These are phyloP conservation scores for Scolopax bukidnonensis DNA, from an alignment of 2,797 vertebrate species.

Conservation along the genomic window DNA sequence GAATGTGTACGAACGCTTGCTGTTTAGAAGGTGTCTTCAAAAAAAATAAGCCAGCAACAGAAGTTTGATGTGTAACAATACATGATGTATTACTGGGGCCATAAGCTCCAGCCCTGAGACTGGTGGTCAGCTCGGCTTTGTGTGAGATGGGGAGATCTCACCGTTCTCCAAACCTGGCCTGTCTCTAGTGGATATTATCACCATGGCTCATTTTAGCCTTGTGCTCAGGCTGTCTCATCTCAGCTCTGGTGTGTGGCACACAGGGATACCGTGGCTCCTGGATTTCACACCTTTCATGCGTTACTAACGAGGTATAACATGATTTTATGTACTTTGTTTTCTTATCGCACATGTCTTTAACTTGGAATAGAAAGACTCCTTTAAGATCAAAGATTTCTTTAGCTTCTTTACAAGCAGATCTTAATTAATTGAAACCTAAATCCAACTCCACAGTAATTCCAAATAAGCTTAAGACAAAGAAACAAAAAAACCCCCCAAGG, in stretches of 20 bases:
- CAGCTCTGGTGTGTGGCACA: background rate
- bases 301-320: background rate
- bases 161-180: background rate
- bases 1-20: background rate
- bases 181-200: background rate
- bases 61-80: background rate
- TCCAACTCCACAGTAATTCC: background rate
- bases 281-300: background rate
- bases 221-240: background rate
- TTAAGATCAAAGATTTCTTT: constrained; percentile 15
- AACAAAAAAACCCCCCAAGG: background rate
- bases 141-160: background rate
- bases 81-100: background rate
- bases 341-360: background rate
- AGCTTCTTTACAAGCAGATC: background rate
- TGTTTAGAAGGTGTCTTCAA: background rate
- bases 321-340: background rate
- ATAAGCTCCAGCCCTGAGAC: background rate
- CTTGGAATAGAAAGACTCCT: background rate
- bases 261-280: background rate
- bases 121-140: background rate
- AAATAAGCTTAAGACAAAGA: background rate
- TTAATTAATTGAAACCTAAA: constrained; percentile 38
- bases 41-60: background rate
- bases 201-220: fast-evolving